Evolutionary conservation across 1,140 invertebrate genomes (phyloP).

Genomic region (Drosophila lowei): DNA sequence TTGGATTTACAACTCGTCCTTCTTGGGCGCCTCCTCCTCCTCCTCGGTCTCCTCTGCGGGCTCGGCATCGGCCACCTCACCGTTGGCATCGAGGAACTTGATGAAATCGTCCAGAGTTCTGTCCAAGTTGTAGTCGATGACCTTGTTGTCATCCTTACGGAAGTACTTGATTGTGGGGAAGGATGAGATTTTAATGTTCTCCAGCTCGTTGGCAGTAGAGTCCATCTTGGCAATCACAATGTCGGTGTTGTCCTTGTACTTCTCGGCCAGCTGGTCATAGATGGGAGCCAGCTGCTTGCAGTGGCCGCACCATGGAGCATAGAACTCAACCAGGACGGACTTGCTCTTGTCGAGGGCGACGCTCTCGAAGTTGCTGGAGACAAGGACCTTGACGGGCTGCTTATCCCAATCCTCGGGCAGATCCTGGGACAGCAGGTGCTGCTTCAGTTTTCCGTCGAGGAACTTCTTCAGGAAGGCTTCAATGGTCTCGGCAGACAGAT

Average conservation of each 20-base stretch:
- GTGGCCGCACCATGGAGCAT: conserved; percentile 98
- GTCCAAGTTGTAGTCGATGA: conserved; percentile 97
- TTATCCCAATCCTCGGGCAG: conserved; percentile 99
- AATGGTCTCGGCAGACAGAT: conserved; percentile 91
- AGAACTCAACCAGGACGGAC: conserved; percentile 99
- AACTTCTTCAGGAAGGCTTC: conserved; percentile 94
- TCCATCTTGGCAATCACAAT: conserved; percentile 99
- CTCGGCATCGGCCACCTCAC: conserved; percentile 70
- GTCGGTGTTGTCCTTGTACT: conserved; percentile 92
- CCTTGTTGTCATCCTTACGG: conserved; percentile 95
- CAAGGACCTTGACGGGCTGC: conserved; percentile 96
- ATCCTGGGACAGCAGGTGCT: conserved; percentile 96
- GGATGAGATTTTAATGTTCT: conserved; percentile 95
- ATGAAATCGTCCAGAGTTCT: conserved; percentile 96
- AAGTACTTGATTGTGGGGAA: conserved; percentile 99
- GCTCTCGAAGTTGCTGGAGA: conserved; percentile 97
- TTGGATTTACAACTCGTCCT: conserved; percentile 80
- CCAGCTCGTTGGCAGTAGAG: conserved; percentile 97
- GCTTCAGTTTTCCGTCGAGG: conserved; percentile 96
- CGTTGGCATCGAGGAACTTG: conserved; percentile 92
- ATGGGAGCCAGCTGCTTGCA: conserved; percentile 98
- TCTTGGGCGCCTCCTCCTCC: conserved; percentile 76
- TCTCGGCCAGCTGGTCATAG: conserved; percentile 91
- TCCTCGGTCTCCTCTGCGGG: conserved; percentile 65
- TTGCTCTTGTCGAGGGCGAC: conserved; percentile 95